phyloP scores from a whole-genome alignment of 2,113 vertebrate species.

The Fulmarus glacialis region DNA sequence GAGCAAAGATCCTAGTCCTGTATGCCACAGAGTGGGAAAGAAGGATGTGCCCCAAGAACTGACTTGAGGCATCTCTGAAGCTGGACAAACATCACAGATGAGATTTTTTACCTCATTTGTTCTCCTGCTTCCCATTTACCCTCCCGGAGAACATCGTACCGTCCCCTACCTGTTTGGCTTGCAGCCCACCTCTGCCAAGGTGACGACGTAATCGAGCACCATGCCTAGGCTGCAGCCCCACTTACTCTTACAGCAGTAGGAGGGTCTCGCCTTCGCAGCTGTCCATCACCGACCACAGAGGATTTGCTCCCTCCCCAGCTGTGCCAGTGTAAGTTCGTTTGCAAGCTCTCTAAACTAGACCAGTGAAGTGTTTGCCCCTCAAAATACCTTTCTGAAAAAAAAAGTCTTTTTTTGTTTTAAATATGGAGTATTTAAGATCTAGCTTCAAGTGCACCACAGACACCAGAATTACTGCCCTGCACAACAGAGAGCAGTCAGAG shows the following conservation, averaged over 20 bases:
- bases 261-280: not conserved
- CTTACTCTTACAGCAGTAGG: not conserved
- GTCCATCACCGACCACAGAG: not conserved
- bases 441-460: not conserved
- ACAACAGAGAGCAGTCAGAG: not conserved
- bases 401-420: not conserved
- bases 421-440: not conserved
- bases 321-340: not conserved
- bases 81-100: not conserved
- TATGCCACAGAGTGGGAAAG: not conserved
- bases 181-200: not conserved
- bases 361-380: rapidly evolving
- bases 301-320: not conserved
- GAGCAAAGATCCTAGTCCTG: not conserved
- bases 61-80: not conserved
- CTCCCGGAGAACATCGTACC: rapidly evolving
- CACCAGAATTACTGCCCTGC: not conserved
- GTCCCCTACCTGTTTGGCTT: no score
- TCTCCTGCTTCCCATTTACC: not conserved
- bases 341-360: not conserved
- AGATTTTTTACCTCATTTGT: not conserved
- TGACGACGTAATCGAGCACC: no score
- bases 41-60: not conserved
- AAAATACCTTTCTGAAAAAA: not conserved
- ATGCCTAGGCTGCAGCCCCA: not conserved